Percentiles rank a stretch among this genome's conserved stretches.
phyloP scores from a whole-genome alignment of 2,888 invertebrate species.

The Drosophila paranaensis region DNA sequence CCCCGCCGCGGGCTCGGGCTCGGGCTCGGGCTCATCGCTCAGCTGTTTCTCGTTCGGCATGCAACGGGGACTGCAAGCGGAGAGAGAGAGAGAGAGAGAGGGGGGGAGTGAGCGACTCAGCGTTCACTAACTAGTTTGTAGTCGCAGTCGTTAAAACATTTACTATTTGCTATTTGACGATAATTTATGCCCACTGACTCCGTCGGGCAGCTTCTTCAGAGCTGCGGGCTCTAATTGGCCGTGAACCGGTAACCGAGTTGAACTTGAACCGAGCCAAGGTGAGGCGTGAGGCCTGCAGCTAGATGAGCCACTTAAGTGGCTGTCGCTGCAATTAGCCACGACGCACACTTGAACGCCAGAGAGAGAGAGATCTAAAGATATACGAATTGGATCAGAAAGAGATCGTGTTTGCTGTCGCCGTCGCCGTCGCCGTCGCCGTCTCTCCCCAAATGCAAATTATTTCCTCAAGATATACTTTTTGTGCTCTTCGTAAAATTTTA shows the following conservation, averaged over 20 bases:
- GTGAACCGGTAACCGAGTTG: conserved; percentile 68
- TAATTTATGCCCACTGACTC: conserved; percentile 50
- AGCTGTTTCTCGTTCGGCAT: conserved; percentile 61
- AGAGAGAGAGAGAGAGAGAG: background rate
- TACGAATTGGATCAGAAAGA: conserved; percentile 56
- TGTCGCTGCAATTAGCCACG: conserved; percentile 60
- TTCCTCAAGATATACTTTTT: conserved; percentile 65
- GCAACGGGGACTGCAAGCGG: conserved; percentile 48
- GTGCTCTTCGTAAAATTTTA: conserved; percentile 39
- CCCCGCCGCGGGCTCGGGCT: conserved; percentile 63
- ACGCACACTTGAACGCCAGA: background rate
- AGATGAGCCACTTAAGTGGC: conserved; percentile 61
- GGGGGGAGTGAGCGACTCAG: background rate
- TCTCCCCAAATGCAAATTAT: conserved; percentile 68
- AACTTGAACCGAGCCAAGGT: conserved; percentile 72
- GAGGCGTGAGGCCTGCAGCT: conserved; percentile 36
- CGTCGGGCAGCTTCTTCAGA: conserved; percentile 5
- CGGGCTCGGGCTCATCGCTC: conserved; percentile 82
- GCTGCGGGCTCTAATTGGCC: conserved; percentile 65
- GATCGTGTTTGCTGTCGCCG: background rate
- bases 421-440: conserved; percentile 6
- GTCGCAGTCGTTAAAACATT: conserved; percentile 31
- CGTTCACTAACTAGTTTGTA: conserved; percentile 30
- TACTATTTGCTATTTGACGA: conserved; percentile 48
- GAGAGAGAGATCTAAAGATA: conserved; percentile 2